These are phyloP conservation scores for Caenorhabditis virilis DNA, from an alignment of 2,888 invertebrate species.

Conservation along the genomic window DNA sequence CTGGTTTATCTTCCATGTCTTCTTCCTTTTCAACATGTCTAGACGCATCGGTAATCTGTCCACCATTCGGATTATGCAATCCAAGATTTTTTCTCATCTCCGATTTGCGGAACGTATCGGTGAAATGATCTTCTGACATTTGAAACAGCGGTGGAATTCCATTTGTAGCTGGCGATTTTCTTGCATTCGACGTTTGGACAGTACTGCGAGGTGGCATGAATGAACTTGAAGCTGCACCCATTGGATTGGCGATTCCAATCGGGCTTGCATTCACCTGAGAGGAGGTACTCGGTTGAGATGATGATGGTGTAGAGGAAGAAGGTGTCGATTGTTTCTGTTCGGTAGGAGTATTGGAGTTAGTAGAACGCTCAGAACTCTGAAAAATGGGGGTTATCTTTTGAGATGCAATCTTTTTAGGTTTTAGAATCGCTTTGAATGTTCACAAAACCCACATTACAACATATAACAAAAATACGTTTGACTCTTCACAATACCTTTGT, in stretches of 20 bases:
- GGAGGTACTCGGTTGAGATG: constrained; percentile 1
- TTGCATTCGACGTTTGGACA: not conserved
- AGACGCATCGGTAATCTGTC: constrained; percentile 12
- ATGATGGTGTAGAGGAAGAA: not conserved
- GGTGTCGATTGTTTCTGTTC: no score
- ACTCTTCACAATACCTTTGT: not conserved
- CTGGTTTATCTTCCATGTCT: constrained; percentile 44
- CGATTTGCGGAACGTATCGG: constrained; percentile 40
- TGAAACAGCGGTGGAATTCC: constrained; percentile 39
- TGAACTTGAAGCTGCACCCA: constrained; percentile 13
- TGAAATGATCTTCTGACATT: constrained; percentile 51
- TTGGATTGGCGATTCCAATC: constrained; percentile 35
- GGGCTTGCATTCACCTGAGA: constrained; percentile 13
- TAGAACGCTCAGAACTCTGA: no score
- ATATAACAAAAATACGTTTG: no score
- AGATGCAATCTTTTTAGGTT: no score
- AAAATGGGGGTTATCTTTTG: no score
- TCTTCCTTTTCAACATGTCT: not conserved
- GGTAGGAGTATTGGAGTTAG: no score
- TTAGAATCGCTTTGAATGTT: no score
- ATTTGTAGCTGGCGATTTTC: not conserved
- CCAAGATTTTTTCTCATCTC: constrained; percentile 2
- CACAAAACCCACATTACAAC: no score
- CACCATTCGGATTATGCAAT: not conserved
- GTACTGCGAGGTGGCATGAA: not conserved